These are phyloP conservation scores for Lithobates sylvaticus DNA, from an alignment of 2,797 vertebrate species.

Conservation along the genomic window DNA sequence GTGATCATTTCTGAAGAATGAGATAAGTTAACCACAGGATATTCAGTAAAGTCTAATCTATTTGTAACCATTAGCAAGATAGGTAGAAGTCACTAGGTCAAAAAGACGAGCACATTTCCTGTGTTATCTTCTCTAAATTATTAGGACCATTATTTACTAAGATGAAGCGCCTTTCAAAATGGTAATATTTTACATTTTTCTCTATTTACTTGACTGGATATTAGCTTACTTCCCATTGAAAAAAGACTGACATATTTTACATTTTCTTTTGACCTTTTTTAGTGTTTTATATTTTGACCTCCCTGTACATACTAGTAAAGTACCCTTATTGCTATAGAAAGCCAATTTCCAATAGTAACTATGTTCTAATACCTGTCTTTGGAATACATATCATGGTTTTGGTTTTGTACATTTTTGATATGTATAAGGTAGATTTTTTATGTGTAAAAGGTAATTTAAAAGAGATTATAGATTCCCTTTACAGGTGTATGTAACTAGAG, in stretches of 20 bases:
- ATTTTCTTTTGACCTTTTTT: not conserved
- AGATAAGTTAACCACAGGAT: not conserved
- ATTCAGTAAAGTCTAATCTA: not conserved
- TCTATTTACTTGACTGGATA: not conserved
- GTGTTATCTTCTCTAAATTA: not conserved
- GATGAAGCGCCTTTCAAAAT: not conserved
- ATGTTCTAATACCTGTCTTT: not conserved
- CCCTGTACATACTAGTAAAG: not conserved
- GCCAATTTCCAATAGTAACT: not conserved
- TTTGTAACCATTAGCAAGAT: not conserved
- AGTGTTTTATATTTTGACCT: not conserved
- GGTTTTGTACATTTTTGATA: not conserved
- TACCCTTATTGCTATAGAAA: not conserved
- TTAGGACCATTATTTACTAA: not conserved
- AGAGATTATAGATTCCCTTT: too few relatives aligned
- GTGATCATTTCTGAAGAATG: not conserved
- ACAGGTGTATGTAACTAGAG: too few relatives aligned
- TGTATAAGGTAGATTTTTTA: too few relatives aligned
- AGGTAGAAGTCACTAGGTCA: not conserved
- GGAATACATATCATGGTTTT: not conserved
- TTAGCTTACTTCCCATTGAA: not conserved
- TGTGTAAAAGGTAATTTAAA: too few relatives aligned
- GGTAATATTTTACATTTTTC: not conserved
- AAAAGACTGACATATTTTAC: not conserved
- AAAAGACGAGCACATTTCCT: not conserved